Base-by-base conservation (phyloP, 2,113 vertebrate species). In the Kryptolebias marmoratus region DNA sequence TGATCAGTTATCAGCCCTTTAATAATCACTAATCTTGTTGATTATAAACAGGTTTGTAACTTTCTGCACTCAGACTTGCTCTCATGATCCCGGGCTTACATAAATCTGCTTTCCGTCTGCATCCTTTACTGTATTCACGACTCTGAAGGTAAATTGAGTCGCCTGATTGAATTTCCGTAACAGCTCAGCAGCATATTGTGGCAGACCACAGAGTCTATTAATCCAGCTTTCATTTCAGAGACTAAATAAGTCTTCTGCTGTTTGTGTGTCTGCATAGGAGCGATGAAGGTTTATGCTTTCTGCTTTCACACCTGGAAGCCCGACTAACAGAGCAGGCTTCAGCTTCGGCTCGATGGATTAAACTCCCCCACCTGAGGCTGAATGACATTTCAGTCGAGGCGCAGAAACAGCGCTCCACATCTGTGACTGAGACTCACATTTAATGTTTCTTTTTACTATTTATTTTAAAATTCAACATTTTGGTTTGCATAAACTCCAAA, bases 281-380 rank as follows among this genome's bases (percentile, higher is more conserved):
- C 13, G 66, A 31, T 4, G 64, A 71, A 10, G 18, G 55, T 75
- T 64, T 31, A 54, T 39, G 22, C 54, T 32, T 39, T 27, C 57
- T 32, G 32, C 65, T 59, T 71, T 52, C 67, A 68, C 65, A 59
- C 45, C 75, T 81, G 68, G 56, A 61, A 57, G 55, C 50, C 61
- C 32, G 76, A 81, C 56, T 68, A 68, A 79, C 72, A 64, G 65
- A 22, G 18, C 3, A 8, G 66, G 49, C 18, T 65, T 27, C 50
- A 14, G 69, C 72, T 79, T 75, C 36, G 0, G 79, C 69, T 31
- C 4, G 16, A 49, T 16, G 59, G 47, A 56, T 62, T 32, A 64
- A 42, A 50, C 64, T 30, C 66, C 22, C 14, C 66, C 82, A 87
- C 67, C 85, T 84, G 85, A 15, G 73, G 54, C 82, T 55, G 49